Conservation (phyloP, 2,797 vertebrate species). For the Garrulus glandarius region DNA sequence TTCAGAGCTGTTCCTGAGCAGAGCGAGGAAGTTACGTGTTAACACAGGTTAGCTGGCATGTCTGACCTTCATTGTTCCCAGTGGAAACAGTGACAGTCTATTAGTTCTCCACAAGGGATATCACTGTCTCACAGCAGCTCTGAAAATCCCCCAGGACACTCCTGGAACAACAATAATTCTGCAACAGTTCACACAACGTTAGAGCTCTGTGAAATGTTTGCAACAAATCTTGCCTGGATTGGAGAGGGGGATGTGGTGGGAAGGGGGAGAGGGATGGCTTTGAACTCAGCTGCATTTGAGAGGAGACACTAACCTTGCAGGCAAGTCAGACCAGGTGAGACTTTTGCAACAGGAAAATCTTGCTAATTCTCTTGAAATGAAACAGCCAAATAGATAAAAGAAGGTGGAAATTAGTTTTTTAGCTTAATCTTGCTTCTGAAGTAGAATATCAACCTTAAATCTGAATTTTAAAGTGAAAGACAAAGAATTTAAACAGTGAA, state of each 20-base stretch:
- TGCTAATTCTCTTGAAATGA: neutral
- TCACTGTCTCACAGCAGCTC: slow-evolving; percentile 56
- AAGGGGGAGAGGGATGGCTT: neutral
- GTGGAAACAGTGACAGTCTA: slow-evolving; percentile 57
- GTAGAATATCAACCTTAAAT: neutral
- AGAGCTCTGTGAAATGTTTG: slow-evolving; percentile 38
- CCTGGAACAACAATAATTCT: slow-evolving; percentile 64
- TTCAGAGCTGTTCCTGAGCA: neutral
- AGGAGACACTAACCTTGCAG: neutral
- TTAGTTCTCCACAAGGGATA: slow-evolving; percentile 55
- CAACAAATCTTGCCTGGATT: slow-evolving; percentile 32
- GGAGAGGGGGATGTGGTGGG: neutral
- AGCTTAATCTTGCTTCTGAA: neutral
- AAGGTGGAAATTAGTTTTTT: neutral
- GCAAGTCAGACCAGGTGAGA: neutral
- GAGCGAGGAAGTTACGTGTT: slow-evolving; percentile 15
- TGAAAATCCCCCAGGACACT: slow-evolving; percentile 52
- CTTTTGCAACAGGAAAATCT: neutral
- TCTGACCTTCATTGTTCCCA: slow-evolving; percentile 66
- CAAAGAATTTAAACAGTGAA: slow-evolving; percentile 8
- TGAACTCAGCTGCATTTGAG: neutral
- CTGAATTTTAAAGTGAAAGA: slow-evolving; percentile 7
- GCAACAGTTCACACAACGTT: slow-evolving; percentile 21
- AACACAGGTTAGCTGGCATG: slow-evolving; percentile 42
- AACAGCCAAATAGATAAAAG: neutral